Base-by-base conservation (phyloP, 2,797 vertebrate genomes). In the Phylloscopus collybita region DNA sequence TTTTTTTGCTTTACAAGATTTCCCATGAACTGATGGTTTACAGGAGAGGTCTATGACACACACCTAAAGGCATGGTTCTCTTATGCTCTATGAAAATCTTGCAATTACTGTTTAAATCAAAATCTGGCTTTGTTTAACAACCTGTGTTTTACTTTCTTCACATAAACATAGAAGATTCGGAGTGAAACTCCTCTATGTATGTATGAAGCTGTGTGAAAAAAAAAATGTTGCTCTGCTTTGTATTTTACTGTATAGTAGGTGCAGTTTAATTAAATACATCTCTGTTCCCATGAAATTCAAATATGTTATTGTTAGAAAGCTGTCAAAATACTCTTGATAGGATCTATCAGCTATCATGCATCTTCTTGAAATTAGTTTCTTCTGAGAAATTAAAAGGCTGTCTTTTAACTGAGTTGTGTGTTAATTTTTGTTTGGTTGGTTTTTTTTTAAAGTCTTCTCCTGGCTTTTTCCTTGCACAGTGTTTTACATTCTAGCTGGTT, bases 21-120 rank as follows among this genome's bases (percentile, higher is more conserved):
- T 76, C 22, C 40, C 4, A n/a, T 23, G 20, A 53, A 10, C 16
- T 87, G n/a, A 34, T 12, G 44, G 15, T 60, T 90, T 72, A 42
- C 6, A 50, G 26, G n/a, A n/a, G 23, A 53, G 9, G 3, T 65
- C 8, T 69, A 0, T 42, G 38, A 26, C 44, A 51, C 0, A 6
- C 16, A 75, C 50, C 25, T 56, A 64, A 64, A 19, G 21, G 11
- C 8, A 6, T 23, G 4, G 6, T 62, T 73, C 23, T 76, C 14
- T 73, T 62, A 53, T 1, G 6, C 7, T 70, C 49, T 44, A 32
- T 45, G 16, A 45, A 75, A 80, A 49, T 66, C 42, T 80, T 76
- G 10, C 9, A 73, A 42, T 5, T 49, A 62, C 27, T n/a, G 7
- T 85, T 87, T 51, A 71, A 40, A 71, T 70, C 9, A 66, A 73